These are phyloP conservation scores for Cladopsammia gracilis DNA, from an alignment of 64 coral and sea anemone genomes.

Conservation along the genomic window DNA sequence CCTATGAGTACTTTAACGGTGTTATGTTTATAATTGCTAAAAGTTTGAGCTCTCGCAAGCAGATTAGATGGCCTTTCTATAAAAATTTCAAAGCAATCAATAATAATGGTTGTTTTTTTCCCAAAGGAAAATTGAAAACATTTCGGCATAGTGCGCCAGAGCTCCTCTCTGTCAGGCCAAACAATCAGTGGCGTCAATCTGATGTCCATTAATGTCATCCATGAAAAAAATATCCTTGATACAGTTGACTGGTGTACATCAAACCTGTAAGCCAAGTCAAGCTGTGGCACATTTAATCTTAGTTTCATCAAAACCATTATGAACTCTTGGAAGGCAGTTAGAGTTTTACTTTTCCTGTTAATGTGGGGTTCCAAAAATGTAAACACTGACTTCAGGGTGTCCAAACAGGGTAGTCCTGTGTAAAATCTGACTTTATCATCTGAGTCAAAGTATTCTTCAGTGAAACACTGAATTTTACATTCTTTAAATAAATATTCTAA, in stretches of 20 bases:
- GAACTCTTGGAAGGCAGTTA: too few species aligned
- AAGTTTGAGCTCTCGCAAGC: too few species aligned
- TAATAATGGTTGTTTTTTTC: constrained; percentile 34
- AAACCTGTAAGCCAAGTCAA: constrained; percentile 22
- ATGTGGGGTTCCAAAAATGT: too few species aligned
- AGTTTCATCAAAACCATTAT: neutral
- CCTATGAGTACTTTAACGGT: neutral
- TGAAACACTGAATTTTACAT: too few species aligned
- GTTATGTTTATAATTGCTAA: constrained; percentile 25
- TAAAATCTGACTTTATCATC: too few species aligned
- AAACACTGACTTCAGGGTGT: too few species aligned
- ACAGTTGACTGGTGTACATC: constrained; percentile 8
- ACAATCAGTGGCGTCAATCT: neutral
- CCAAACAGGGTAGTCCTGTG: too few species aligned
- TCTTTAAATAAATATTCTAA: too few species aligned
- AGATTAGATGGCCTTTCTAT: constrained; percentile 11
- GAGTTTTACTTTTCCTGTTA: too few species aligned
- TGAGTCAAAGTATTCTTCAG: too few species aligned
- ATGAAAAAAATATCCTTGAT: constrained; percentile 32
- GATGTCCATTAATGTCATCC: constrained; percentile 35
- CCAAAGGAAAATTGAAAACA: constrained; percentile 45
- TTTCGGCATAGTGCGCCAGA: constrained; percentile 37
- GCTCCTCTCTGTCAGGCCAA: constrained; percentile 25
- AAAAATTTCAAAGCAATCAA: constrained; percentile 40
- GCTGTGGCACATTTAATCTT: constrained; percentile 8